A percentile compares a stretch with the other conserved stretches of the same genome.
Evolutionary conservation across 2,888 invertebrate genomes (phyloP).

Genomic region (Tinea semifulvella): DNA sequence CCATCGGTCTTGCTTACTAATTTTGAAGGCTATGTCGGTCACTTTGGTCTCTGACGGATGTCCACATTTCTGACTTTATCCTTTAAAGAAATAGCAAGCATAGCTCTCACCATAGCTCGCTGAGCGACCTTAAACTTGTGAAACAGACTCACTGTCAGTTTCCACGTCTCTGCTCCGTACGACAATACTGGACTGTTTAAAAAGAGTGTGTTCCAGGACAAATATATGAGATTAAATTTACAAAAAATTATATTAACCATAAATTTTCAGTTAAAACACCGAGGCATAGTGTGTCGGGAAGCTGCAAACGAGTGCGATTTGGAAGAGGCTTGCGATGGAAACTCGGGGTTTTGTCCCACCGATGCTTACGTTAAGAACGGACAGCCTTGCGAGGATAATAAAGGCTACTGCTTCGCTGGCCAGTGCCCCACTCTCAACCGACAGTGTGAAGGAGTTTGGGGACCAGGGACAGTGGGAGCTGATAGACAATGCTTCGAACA

Average conservation of each 20-base stretch:
- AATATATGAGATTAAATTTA: conserved; percentile 11
- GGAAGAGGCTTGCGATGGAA: conserved; percentile 92
- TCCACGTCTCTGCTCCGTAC: too few relatives aligned
- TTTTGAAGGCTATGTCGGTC: too few relatives aligned
- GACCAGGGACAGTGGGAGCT: conserved; percentile 82
- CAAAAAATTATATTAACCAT: neutral
- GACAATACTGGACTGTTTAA: too few relatives aligned
- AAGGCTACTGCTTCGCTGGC: conserved; percentile 91
- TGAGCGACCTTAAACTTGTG: too few relatives aligned
- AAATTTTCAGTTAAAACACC: conserved; percentile 69
- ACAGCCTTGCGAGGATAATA: conserved; percentile 76
- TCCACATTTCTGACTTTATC: too few relatives aligned
- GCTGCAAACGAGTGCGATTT: conserved; percentile 94
- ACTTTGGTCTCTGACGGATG: too few relatives aligned
- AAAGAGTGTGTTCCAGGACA: too few relatives aligned
- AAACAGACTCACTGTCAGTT: too few relatives aligned
- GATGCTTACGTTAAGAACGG: conserved; percentile 96
- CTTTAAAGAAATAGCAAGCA: too few relatives aligned
- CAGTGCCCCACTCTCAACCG: conserved; percentile 86
- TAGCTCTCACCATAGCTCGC: too few relatives aligned
- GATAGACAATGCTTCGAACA: conserved; percentile 92
- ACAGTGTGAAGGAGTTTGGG: conserved; percentile 96
- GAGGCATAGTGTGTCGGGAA: conserved; percentile 85
- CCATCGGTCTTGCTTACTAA: too few relatives aligned
- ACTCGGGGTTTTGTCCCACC: conserved; percentile 86